These are phyloP conservation scores for Xestia ashworthii DNA, from an alignment of 2,888 invertebrate species.

Conservation along the genomic window DNA sequence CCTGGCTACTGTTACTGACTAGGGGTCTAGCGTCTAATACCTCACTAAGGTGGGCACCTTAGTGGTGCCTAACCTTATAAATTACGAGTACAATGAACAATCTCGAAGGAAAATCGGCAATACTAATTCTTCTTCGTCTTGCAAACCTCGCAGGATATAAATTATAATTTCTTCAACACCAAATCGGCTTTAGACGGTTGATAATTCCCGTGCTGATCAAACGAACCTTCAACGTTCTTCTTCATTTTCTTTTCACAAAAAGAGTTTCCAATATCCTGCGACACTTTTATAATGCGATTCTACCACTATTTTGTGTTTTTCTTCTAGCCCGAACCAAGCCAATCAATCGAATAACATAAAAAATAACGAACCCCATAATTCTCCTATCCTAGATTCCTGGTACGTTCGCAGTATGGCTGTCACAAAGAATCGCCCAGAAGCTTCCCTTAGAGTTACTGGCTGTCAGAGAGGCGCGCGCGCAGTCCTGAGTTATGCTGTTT, in stretches of 20 bases:
- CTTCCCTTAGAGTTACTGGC: constrained; percentile 81
- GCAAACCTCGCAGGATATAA: not conserved
- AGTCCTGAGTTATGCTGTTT: constrained; percentile 86
- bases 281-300: not conserved
- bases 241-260: not conserved
- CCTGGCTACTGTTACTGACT: not conserved
- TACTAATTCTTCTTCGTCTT: not conserved
- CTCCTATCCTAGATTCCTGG: constrained; percentile 47
- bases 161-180: not conserved
- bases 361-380: not conserved
- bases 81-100: not conserved
- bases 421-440: constrained; percentile 76
- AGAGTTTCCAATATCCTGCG: not conserved
- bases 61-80: not conserved
- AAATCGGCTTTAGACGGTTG: not conserved
- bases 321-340: not conserved
- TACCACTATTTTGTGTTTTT: constrained; percentile 8
- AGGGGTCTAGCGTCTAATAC: not conserved
- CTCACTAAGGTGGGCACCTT: not conserved
- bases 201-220: not conserved
- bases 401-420: constrained; percentile 52
- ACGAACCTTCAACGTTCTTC: not conserved
- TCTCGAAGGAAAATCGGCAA: not conserved
- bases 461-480: constrained; percentile 81
- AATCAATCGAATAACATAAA: constrained; percentile 36